Percentiles rank a stretch among this genome's conserved stretches.
Evolutionary conservation across 2,797 vertebrate species (phyloP).

Genomic region (Catamblyrhynchus diadema): DNA sequence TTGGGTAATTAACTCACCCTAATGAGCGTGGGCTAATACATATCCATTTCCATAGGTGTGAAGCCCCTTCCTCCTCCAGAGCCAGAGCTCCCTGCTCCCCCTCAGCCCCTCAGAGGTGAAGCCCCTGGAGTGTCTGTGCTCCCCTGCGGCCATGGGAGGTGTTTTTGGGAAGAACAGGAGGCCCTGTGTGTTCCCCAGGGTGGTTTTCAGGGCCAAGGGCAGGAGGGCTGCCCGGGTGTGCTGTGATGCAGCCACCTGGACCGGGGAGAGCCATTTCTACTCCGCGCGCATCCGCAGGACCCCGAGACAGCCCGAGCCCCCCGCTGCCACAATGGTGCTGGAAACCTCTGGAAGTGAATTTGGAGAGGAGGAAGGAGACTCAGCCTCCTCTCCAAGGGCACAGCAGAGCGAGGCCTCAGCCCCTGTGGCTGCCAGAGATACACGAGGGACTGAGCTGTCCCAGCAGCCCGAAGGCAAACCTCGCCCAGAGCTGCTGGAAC

Average conservation of each 20-base stretch:
- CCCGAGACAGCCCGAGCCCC: not conserved
- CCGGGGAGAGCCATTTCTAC: not conserved
- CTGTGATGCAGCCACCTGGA: not conserved
- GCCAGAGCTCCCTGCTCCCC: not conserved
- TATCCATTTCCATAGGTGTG: not conserved
- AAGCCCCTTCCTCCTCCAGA: not conserved
- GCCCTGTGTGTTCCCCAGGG: not conserved
- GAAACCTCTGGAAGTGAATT: accelerated
- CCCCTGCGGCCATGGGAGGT: slow-evolving; percentile 13
- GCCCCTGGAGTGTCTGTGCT: too few species aligned
- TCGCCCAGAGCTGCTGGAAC: not conserved
- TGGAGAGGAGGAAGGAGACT: accelerated
- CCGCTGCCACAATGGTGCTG: accelerated
- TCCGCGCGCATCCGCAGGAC: not conserved
- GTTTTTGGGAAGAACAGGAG: slow-evolving; percentile 25
- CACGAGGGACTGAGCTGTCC: accelerated
- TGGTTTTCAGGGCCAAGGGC: not conserved
- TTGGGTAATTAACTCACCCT: not conserved
- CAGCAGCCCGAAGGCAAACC: not conserved
- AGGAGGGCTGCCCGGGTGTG: not conserved
- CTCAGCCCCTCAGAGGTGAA: not conserved
- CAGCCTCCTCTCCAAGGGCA: accelerated
- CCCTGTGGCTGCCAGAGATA: accelerated
- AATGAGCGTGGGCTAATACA: not conserved
- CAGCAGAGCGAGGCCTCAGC: accelerated